Base-by-base conservation (phyloP, 1,140 invertebrate genomes). In the Helicoverpa armigera region DNA sequence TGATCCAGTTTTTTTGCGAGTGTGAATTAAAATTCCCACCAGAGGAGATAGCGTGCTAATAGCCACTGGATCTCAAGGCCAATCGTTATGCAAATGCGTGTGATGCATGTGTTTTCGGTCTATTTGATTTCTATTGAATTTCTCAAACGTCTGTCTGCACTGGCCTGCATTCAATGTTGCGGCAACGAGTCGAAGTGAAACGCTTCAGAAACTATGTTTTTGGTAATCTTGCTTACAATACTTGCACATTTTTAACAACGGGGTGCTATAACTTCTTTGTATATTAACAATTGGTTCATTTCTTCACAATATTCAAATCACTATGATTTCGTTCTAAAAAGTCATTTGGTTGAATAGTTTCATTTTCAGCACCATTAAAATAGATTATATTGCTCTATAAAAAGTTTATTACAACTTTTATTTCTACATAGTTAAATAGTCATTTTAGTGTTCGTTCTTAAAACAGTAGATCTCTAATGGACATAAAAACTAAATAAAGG, bases 81-180 rank as follows among this genome's bases (percentile, higher is more conserved):
- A 74, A 58, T 79, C 29, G 70, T 83, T 85, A 82, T 83, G 81
- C 81, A 86, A 84, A 85, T 86, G 58, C 73, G 60, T 51, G 53
- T 74, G 63, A 54, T 76, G 61, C 83, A 85, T 87, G 83, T 88
- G 87, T 91, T 92, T 83, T 83, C 90, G 90, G 85, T 92, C 91
- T 90, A 90, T 89, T 92, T 92, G 83, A 75, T 85, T 82, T 82
- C 82, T 82, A 83, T 80, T 73, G 76, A 80, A 86, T 84, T 90
- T 82, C 85, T 83, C 74, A 83, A 86, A 86, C 81, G 16, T 69
- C 77, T 78, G 29, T 72, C 69, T 61, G 58, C 58, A 81, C 85
- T 75, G 80, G 65, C 65, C 70, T 56, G 35, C 31, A 43, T 80
- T 63, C 11, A 56, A 16, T 54, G 75, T 83, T 83, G 76, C 76